These are phyloP conservation scores for Sylvietta virens DNA, from an alignment of 2,113 vertebrate species.

Conservation along the genomic window DNA sequence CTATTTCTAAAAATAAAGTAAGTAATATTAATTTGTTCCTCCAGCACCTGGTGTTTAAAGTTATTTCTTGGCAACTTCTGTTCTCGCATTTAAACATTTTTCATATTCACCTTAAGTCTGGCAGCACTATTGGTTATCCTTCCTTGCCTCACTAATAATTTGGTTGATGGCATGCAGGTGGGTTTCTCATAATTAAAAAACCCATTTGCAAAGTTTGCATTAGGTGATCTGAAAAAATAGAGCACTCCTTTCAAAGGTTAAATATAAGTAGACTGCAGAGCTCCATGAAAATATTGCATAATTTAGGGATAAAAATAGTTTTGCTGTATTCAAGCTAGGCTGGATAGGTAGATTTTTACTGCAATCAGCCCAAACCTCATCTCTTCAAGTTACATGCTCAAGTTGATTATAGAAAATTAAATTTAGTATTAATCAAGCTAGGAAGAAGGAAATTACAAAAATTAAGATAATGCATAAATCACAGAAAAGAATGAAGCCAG, in stretches of 20 bases:
- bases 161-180: slow-evolving; percentile 38
- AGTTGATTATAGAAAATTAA: slow-evolving; percentile 65
- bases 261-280: slow-evolving; percentile 43
- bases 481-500: background rate
- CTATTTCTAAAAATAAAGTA: slow-evolving; percentile 15
- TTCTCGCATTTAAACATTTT: slow-evolving; percentile 35
- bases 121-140: background rate
- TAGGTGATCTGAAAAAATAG: slow-evolving; percentile 28
- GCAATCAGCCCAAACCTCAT: slow-evolving; percentile 51
- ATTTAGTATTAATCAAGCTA: slow-evolving; percentile 54
- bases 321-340: slow-evolving; percentile 19
- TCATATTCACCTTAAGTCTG: slow-evolving; percentile 10
- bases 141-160: slow-evolving; percentile 37
- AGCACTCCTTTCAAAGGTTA: slow-evolving; percentile 46
- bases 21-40: slow-evolving; percentile 19
- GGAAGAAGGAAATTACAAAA: slow-evolving; percentile 41
- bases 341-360: slow-evolving; percentile 21
- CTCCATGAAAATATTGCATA: slow-evolving; percentile 55
- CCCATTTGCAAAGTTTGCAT: slow-evolving; percentile 41
- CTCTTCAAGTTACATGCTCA: slow-evolving; percentile 20
- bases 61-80: slow-evolving; percentile 30
- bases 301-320: slow-evolving; percentile 54
- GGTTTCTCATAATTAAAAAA: slow-evolving; percentile 46
- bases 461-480: slow-evolving; percentile 32
- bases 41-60: background rate